Evolutionary conservation across 92 coral and sea anemone species (phyloP).

Genomic region (Galaxea fascicularis): DNA sequence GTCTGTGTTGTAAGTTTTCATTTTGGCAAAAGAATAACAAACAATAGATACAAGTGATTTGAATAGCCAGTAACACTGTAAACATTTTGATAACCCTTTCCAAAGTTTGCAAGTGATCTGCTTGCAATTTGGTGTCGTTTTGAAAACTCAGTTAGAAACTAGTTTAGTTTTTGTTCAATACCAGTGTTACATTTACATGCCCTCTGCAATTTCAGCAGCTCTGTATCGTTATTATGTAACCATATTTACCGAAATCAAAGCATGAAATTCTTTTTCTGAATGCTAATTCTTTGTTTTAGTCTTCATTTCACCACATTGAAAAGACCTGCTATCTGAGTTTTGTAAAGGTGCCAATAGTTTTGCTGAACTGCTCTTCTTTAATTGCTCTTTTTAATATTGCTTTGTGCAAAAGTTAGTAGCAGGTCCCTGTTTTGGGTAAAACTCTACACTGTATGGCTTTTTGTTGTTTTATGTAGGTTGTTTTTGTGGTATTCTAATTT

Average conservation of each 20-base stretch:
- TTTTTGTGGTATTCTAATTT: conserved; percentile 5
- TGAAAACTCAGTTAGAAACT: not conserved
- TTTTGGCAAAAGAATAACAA: not conserved
- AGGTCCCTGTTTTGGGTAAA: no score
- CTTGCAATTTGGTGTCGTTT: not conserved
- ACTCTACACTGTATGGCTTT: not conserved
- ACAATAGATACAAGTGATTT: not conserved
- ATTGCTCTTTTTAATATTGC: no score
- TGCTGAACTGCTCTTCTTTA: not conserved
- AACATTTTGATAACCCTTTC: not conserved
- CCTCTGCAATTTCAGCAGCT: no score
- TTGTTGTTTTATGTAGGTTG: conserved; percentile 8
- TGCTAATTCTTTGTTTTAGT: not conserved
- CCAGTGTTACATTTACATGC: not conserved
- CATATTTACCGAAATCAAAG: no score
- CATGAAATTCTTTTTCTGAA: not conserved
- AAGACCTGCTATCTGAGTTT: not conserved
- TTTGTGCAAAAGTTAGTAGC: no score
- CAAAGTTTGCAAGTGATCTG: not conserved
- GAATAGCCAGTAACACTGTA: not conserved
- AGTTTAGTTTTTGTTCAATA: not conserved
- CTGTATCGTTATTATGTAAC: no score
- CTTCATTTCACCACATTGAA: not conserved
- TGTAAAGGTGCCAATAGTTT: no score
- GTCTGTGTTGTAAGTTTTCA: no score